Evolutionary conservation across 2,888 invertebrate genomes (phyloP).

Genomic region (Onchidella celtica): DNA sequence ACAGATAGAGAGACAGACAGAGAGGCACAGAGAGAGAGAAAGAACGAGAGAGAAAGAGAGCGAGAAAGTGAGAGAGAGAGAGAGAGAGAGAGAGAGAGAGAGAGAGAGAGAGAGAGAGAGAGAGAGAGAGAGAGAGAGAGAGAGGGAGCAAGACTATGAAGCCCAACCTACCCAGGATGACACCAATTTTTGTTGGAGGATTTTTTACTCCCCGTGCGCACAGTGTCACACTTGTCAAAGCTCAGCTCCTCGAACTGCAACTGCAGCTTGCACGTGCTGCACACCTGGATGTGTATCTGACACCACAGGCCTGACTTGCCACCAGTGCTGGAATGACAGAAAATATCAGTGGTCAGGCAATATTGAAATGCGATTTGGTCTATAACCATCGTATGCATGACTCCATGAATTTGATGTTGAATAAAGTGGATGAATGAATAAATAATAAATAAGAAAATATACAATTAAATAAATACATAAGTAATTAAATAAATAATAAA

Average conservation of each 20-base stretch:
- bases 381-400: too few species aligned
- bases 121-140: slow-evolving; percentile 20
- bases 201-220: background rate
- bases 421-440: too few species aligned
- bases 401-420: too few species aligned
- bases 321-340: slow-evolving; percentile 39
- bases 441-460: background rate
- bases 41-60: too few species aligned
- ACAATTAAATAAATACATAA: background rate
- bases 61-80: too few species aligned
- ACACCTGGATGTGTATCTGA: slow-evolving; percentile 69
- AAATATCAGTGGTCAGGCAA: too few species aligned
- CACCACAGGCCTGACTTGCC: slow-evolving; percentile 63
- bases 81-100: background rate
- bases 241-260: slow-evolving; percentile 63
- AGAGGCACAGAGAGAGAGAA: too few species aligned
- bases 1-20: too few species aligned
- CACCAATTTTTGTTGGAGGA: slow-evolving; percentile 28
- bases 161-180: slow-evolving; percentile 45
- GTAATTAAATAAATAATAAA: background rate
- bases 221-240: slow-evolving; percentile 63
- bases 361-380: background rate
- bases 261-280: slow-evolving; percentile 71
- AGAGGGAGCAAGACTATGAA: background rate
- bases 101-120: too few species aligned